A percentile compares a stretch with the other conserved stretches of the same genome.
Evolutionary conservation across 2,888 invertebrate genomes (phyloP).

Genomic region (Neoascia interrupta): DNA sequence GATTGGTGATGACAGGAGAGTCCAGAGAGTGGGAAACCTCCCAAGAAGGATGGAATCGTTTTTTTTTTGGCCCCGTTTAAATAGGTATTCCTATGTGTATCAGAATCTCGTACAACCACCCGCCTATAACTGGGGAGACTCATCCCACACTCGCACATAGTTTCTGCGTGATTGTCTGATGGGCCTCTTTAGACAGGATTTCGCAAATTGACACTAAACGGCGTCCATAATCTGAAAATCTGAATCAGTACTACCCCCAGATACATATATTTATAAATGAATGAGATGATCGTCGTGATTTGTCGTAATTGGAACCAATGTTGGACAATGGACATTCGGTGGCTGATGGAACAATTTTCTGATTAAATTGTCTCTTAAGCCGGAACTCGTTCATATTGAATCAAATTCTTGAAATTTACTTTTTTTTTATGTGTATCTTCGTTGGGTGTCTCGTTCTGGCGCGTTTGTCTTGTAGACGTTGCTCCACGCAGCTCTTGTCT

Average conservation of each 20-base stretch:
- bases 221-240: conserved; percentile 65
- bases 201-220: conserved; percentile 71
- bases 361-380: conserved; percentile 72
- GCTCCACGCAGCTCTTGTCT: conserved; percentile 15
- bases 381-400: conserved; percentile 70
- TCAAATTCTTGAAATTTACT: conserved; percentile 55
- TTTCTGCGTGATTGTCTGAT: too few species aligned
- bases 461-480: conserved; percentile 43
- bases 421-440: conserved; percentile 36
- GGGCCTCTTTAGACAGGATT: conserved; percentile 64
- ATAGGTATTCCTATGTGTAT: too few species aligned
- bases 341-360: conserved; percentile 70
- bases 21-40: too few species aligned
- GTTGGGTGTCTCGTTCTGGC: conserved; percentile 50
- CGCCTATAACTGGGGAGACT: too few species aligned
- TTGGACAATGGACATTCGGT: conserved; percentile 66
- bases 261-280: conserved; percentile 64
- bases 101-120: too few species aligned
- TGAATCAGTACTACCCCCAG: conserved; percentile 63
- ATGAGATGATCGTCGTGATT: conserved; percentile 68
- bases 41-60: too few species aligned
- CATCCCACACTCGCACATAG: too few species aligned
- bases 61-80: too few species aligned
- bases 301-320: conserved; percentile 70
- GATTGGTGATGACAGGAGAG: too few species aligned